These are phyloP conservation scores for Scaptomyza flava DNA, from an alignment of 2,888 invertebrate species.

Conservation along the genomic window DNA sequence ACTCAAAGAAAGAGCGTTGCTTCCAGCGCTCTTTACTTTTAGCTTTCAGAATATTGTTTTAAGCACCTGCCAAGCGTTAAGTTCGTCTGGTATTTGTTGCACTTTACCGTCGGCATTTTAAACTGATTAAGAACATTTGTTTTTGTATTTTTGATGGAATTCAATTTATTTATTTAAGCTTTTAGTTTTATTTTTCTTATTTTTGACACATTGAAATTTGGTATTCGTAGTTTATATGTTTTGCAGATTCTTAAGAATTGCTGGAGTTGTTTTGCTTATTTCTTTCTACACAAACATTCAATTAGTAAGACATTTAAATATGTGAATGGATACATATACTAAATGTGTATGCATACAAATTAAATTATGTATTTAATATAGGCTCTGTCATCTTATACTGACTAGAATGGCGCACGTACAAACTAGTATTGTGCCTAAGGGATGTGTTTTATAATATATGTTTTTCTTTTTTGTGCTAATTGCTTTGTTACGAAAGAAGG, in stretches of 20 bases:
- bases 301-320: slow-evolving; percentile 67
- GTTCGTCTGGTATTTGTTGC: not conserved
- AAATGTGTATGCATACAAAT: slow-evolving; percentile 14
- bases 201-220: slow-evolving; percentile 78
- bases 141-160: slow-evolving; percentile 34
- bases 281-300: slow-evolving; percentile 57
- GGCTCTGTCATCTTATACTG: slow-evolving; percentile 33
- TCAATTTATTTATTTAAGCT: slow-evolving; percentile 61
- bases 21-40: not conserved
- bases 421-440: slow-evolving; percentile 18
- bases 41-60: not conserved
- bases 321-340: slow-evolving; percentile 29
- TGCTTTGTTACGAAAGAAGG: slow-evolving; percentile 4
- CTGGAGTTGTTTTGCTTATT: slow-evolving; percentile 10
- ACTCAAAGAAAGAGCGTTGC: not conserved
- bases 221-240: slow-evolving; percentile 47
- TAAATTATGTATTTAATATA: slow-evolving; percentile 27
- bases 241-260: slow-evolving; percentile 43
- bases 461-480: slow-evolving; percentile 50
- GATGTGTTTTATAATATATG: not conserved
- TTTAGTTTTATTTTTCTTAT: slow-evolving; percentile 40
- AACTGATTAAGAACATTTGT: not conserved
- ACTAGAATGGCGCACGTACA: slow-evolving; percentile 46
- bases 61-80: not conserved
- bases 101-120: too few species aligned